A percentile compares a stretch with the other conserved stretches of the same genome.
Conservation (phyloP, 2,888 invertebrate genomes). For the Koerneria pararmatus region DNA sequence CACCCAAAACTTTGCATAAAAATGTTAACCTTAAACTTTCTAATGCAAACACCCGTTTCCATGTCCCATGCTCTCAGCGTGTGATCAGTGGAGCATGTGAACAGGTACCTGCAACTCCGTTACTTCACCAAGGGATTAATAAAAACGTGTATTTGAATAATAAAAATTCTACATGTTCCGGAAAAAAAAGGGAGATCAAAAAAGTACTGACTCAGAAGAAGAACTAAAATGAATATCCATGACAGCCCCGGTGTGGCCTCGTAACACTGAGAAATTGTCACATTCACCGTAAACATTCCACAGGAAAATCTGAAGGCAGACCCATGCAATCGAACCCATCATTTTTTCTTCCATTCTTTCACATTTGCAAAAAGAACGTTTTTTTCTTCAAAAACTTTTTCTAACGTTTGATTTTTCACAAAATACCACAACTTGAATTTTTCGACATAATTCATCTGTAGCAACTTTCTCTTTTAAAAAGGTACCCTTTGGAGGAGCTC, state of each 20-base stretch:
- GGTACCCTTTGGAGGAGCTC: too few species aligned
- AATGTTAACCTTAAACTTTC: slow-evolving; percentile 66
- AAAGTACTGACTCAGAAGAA: slow-evolving; percentile 52
- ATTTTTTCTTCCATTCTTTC: slow-evolving; percentile 4
- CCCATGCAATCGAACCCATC: too few species aligned
- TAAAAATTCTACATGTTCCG: neutral
- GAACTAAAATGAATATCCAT: slow-evolving; percentile 73
- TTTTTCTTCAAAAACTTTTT: too few species aligned
- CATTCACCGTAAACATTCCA: slow-evolving; percentile 98
- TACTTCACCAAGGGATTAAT: neutral
- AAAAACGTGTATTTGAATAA: neutral
- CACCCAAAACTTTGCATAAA: too few species aligned
- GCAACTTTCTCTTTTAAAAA: too few species aligned
- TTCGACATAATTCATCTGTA: too few species aligned
- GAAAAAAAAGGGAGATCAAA: neutral
- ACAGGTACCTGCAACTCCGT: slow-evolving; percentile 67
- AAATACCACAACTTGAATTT: too few species aligned
- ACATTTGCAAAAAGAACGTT: neutral
- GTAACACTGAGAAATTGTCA: slow-evolving; percentile 87
- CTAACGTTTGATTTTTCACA: too few species aligned
- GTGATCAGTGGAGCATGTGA: slow-evolving; percentile 88
- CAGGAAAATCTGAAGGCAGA: slow-evolving; percentile 64
- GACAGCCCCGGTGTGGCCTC: slow-evolving; percentile 89
- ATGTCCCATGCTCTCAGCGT: slow-evolving; percentile 94
- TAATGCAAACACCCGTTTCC: slow-evolving; percentile 78